Evolutionary conservation across 2,797 vertebrate species (phyloP).

Genomic region (Sebastes itinus): DNA sequence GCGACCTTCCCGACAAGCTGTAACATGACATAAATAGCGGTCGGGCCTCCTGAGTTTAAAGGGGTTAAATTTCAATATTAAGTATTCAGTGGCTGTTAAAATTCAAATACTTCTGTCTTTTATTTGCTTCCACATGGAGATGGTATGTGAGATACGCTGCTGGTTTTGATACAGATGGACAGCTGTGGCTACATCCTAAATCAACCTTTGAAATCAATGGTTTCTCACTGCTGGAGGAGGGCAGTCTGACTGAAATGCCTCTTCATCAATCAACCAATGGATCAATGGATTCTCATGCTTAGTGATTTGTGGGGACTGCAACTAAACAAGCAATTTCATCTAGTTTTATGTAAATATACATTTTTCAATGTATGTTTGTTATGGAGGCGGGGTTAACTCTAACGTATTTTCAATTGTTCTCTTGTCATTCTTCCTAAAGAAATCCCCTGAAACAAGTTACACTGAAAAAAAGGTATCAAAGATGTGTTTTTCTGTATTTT

Average conservation of each 20-base stretch:
- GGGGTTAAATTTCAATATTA: too few relatives aligned
- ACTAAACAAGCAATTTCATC: not conserved
- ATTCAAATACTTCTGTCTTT: not conserved
- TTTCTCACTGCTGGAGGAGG: not conserved
- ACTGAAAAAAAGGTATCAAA: not conserved
- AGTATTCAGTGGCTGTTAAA: too few relatives aligned
- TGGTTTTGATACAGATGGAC: not conserved
- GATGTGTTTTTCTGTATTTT: not conserved
- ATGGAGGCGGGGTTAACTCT: not conserved
- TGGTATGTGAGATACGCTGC: not conserved
- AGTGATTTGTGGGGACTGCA: not conserved
- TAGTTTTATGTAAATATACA: not conserved
- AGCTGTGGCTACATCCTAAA: constrained; percentile 7
- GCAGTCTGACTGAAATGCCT: not conserved
- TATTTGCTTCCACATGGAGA: not conserved
- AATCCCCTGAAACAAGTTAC: not conserved
- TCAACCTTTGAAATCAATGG: constrained; percentile 13
- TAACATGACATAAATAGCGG: too few relatives aligned
- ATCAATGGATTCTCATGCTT: constrained; percentile 14
- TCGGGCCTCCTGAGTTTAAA: too few relatives aligned
- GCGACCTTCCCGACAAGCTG: too few relatives aligned
- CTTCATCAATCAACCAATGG: constrained; percentile 34
- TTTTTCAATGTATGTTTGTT: not conserved
- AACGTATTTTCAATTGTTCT: not conserved
- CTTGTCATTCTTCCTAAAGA: not conserved